phyloP scores from a whole-genome alignment of 2,113 vertebrate species.

The Sclerurus mexicanus region DNA sequence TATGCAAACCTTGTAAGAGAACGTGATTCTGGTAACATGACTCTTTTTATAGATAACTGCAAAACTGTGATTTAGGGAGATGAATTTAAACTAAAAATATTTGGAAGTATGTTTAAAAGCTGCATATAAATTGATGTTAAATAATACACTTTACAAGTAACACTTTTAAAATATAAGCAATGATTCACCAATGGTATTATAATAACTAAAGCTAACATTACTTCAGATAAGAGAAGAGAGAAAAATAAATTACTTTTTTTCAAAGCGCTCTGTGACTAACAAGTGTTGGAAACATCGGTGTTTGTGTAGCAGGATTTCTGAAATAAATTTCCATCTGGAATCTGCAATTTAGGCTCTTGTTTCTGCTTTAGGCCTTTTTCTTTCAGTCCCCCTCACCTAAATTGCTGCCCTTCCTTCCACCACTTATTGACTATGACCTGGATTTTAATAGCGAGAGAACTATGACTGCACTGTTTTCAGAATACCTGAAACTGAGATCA shows the following conservation, averaged over 20 bases:
- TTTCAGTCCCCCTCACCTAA: constrained; percentile 13
- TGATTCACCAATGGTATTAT: background rate
- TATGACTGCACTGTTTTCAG: constrained; percentile 62
- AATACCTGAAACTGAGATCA: constrained; percentile 64
- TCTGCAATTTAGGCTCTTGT: background rate
- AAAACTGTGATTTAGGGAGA: background rate
- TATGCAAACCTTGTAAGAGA: background rate
- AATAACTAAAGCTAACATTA: background rate
- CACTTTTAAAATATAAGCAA: background rate
- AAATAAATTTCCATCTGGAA: constrained; percentile 10
- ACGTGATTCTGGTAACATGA: background rate
- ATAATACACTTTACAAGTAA: background rate
- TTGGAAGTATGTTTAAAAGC: background rate
- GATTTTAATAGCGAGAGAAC: constrained; percentile 41
- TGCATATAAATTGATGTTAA: background rate
- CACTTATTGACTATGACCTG: constrained; percentile 17
- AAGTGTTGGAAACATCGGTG: background rate
- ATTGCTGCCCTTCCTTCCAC: constrained; percentile 41
- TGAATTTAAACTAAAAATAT: background rate
- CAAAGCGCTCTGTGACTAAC: background rate
- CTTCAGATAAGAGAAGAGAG: background rate
- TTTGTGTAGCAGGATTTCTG: background rate
- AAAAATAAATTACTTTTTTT: background rate
- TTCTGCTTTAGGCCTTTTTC: constrained; percentile 1
- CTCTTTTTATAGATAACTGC: background rate